A percentile compares a stretch with the other conserved stretches of the same genome.
phyloP scores from a whole-genome alignment of 35 echinoderm and acorn worm species.

The Apostichopus californicus region DNA sequence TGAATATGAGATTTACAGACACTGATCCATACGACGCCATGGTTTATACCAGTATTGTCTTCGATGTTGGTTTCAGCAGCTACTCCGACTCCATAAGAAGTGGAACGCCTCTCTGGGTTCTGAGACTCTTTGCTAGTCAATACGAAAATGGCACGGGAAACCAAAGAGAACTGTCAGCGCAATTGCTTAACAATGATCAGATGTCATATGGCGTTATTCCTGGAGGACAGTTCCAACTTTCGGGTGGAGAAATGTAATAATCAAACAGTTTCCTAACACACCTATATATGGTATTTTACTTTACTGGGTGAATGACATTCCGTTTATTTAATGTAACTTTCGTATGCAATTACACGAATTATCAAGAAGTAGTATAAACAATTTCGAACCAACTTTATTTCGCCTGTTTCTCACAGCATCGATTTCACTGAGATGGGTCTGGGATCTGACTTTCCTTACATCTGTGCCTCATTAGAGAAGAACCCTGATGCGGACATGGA shows the following conservation, averaged over 20 bases:
- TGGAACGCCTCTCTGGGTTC: not conserved
- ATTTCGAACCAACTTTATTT: not conserved
- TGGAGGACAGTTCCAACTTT: not conserved
- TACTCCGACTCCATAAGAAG: not conserved
- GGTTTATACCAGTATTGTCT: not conserved
- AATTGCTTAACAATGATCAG: constrained; percentile 11
- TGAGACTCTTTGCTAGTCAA: constrained; percentile 21
- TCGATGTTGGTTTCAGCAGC: not conserved
- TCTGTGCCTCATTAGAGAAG: not conserved
- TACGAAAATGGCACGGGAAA: not conserved
- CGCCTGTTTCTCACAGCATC: not conserved
- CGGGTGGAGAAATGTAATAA: not conserved
- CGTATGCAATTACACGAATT: too few relatives aligned
- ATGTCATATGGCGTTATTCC: constrained; percentile 5
- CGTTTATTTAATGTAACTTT: too few relatives aligned
- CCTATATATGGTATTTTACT: too few relatives aligned
- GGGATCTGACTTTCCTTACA: not conserved
- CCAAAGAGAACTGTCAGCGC: not conserved
- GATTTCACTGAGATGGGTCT: not conserved
- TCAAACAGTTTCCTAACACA: too few relatives aligned
- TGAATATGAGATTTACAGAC: not conserved
- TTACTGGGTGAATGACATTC: too few relatives aligned
- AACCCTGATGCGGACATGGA: not conserved
- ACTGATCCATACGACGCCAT: not conserved
- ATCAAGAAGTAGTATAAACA: too few relatives aligned